phyloP scores from a whole-genome alignment of 64 coral and sea anemone species.

The Montipora cactus region DNA sequence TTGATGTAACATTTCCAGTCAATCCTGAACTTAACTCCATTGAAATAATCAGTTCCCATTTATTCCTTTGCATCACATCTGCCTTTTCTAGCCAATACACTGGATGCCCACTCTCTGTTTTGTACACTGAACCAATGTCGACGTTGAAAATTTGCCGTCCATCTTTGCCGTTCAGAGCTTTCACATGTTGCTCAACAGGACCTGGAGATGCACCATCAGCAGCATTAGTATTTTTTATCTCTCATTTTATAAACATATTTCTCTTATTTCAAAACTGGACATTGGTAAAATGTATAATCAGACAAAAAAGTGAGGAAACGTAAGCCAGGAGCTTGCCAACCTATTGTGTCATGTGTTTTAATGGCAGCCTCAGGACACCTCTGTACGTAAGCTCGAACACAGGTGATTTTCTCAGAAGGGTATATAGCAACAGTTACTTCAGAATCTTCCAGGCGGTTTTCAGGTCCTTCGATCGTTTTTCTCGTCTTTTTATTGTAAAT shows the following conservation, averaged over 20 bases:
- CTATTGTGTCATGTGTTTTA: constrained; percentile 41
- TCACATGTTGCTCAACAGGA: constrained; percentile 52
- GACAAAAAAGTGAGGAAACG: not conserved
- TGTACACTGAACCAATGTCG: constrained; percentile 73
- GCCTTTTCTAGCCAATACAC: constrained; percentile 76
- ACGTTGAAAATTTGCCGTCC: constrained; percentile 36
- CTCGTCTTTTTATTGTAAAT: constrained; percentile 52
- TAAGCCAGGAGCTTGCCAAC: not conserved
- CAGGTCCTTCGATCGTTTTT: constrained; percentile 16
- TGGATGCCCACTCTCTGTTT: constrained; percentile 55
- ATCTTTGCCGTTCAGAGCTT: constrained; percentile 2
- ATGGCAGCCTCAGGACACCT: constrained; percentile 24
- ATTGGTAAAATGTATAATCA: not conserved
- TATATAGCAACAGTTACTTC: constrained; percentile 11
- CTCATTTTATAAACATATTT: not conserved
- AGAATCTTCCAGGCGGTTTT: constrained; percentile 20
- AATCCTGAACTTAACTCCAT: constrained; percentile 51
- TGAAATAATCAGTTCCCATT: constrained; percentile 74
- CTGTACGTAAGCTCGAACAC: constrained; percentile 11
- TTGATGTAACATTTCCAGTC: not conserved
- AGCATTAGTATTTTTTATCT: not conserved
- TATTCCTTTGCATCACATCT: constrained; percentile 67
- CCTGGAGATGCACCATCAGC: not conserved
- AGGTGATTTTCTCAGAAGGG: constrained; percentile 11
- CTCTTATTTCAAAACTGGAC: not conserved